Evolutionary conservation across 2,888 invertebrate genomes (phyloP).

Genomic region (Homarus gammarus): DNA sequence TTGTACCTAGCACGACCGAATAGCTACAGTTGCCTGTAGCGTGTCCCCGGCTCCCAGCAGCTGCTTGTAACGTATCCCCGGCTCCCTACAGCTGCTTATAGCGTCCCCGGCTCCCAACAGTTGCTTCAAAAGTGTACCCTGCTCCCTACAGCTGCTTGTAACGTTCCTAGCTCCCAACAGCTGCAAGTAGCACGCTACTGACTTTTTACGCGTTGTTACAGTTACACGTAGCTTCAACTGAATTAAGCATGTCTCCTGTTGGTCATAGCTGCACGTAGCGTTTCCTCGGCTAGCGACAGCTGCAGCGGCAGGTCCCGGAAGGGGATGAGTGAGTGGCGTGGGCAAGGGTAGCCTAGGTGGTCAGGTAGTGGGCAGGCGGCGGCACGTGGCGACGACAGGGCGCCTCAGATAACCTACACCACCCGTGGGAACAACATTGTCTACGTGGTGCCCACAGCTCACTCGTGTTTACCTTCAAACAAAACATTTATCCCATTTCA

Average conservation of each 20-base stretch:
- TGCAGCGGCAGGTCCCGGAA: neutral
- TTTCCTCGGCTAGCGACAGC: too few relatives aligned
- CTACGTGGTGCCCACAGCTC: slow-evolving; percentile 31
- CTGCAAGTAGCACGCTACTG: neutral
- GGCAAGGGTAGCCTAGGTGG: neutral
- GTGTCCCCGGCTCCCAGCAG: neutral
- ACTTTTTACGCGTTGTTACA: neutral
- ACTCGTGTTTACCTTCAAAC: slow-evolving; percentile 19
- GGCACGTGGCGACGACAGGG: slow-evolving; percentile 43
- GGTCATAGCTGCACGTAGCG: neutral
- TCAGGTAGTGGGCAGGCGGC: neutral
- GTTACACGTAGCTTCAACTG: neutral
- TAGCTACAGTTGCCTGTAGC: neutral
- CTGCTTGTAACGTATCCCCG: too few relatives aligned
- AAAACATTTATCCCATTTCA: slow-evolving; percentile 27
- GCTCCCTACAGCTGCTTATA: too few relatives aligned
- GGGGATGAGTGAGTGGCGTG: neutral
- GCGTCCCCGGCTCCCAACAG: neutral
- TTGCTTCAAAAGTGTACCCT: neutral
- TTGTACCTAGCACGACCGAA: neutral
- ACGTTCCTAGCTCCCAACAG: neutral
- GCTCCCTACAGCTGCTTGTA: neutral
- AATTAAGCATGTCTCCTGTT: neutral
- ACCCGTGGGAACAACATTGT: slow-evolving; percentile 52
- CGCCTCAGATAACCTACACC: slow-evolving; percentile 29